Base-by-base conservation (phyloP, 2,888 invertebrate species). In the Chaitophorus viminalis region DNA sequence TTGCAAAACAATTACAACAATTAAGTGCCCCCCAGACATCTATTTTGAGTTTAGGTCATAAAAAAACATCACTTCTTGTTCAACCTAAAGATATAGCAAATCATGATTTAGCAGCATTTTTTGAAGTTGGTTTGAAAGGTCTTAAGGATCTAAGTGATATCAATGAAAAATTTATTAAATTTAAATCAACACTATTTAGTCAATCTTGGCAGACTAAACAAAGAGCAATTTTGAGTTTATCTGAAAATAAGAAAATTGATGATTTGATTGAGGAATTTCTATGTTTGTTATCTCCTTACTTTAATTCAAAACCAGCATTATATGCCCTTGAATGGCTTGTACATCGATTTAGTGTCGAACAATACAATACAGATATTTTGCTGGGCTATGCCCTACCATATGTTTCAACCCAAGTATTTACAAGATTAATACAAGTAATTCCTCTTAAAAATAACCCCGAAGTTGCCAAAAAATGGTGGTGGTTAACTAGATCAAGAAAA, bases 321-420 rank as follows among this genome's bases (percentile, higher is more conserved):
- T 97, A 98, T 92, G 95, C 97, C 3, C 91, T 99, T 78, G 99
- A 99, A 93, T 99, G 99, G 99, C 93, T 99, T 5, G 94, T 99
- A 77, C 94, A 96, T 90, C 93, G 98, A 90, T 98, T 95, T 91
- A 94, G 95, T 90, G 95, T 99, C 89, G 96, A 99, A 90, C 93
- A 95, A 85, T 99, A 95, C 91, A 99, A 99, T 91, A 94, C 94
- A 88, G 95, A 96, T 90, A 94, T 95, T 0, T 93, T 99, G 72
- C 92, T 99, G 90, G 93, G 95, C 89, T 92, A 97, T 17, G 95
- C 97, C 87, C 92, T 99, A 86, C 99, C 99, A 0, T 99, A 98
- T 91, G 98, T 99, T 91, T 97, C 98, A 90, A 97, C 97, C 0
- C 95, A 95, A 90, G 95, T 96, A 89, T 99, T 99, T 92, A 94